Percentiles rank a stretch among this genome's conserved stretches.
These are phyloP conservation scores for Porites divaricata DNA, from an alignment of 92 coral and sea anemone genomes.

Conservation along the genomic window DNA sequence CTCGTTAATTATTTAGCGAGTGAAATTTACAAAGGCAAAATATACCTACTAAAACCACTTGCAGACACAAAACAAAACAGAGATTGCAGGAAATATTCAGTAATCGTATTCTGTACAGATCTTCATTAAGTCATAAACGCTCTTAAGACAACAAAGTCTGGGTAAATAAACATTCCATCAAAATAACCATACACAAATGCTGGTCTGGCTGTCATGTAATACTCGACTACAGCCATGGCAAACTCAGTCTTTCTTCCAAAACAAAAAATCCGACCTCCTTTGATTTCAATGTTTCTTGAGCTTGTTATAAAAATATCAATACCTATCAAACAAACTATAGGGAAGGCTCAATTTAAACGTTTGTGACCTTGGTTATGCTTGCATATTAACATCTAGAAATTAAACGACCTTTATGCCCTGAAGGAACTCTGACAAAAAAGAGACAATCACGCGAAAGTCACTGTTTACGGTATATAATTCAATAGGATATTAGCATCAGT, in stretches of 20 bases:
- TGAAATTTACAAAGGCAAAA: constrained; percentile 22
- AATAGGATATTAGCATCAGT: constrained; percentile 9
- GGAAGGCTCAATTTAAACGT: background rate
- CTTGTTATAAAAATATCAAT: background rate
- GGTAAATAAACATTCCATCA: constrained; percentile 22
- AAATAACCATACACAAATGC: constrained; percentile 3
- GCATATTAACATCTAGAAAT: background rate
- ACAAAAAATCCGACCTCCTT: background rate
- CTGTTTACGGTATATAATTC: background rate
- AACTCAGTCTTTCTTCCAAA: background rate
- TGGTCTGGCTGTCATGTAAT: constrained; percentile 23
- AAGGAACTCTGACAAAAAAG: constrained; percentile 28
- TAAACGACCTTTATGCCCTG: background rate
- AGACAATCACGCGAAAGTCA: background rate
- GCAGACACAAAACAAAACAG: constrained; percentile 41
- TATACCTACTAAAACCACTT: constrained; percentile 32
- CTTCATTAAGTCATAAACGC: constrained; percentile 31
- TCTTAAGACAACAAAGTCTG: constrained; percentile 40
- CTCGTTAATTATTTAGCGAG: constrained; percentile 37
- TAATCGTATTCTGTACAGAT: constrained; percentile 38
- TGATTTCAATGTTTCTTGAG: background rate
- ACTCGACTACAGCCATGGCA: background rate
- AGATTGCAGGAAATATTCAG: constrained; percentile 41
- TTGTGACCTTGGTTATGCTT: background rate
- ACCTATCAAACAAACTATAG: background rate